Evolutionary conservation across 2,888 invertebrate genomes (phyloP), one percentile per base, ranked within the genome.

Genomic region (Himalopsyche kuldschensis): DNA sequence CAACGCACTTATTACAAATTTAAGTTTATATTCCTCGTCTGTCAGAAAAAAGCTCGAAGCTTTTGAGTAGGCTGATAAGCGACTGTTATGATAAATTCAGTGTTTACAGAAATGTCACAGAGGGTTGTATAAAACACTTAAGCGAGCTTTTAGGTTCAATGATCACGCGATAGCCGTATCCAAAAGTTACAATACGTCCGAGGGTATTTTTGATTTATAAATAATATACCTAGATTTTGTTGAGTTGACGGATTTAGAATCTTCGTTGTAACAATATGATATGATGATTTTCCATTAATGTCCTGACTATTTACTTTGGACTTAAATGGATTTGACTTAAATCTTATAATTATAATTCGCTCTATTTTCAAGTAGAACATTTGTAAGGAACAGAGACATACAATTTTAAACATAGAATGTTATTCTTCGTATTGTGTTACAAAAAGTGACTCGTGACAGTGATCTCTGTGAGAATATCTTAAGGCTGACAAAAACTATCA

Each of bases 61-160:
- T 55, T 55, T 20, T 55, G 24, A 55, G 20, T 55, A 20, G 20
- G 55, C 20, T 55, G 55, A 55, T 55, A 55, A 55, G 55, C 55
- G 8, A 20, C 55, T 55, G 84, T 82, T 82, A 84, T 84, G 84
- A 84, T 79, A 84, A 84, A 84, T 84, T 80, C 35, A 80, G 81
- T 84, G 84, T 84, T 84, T 84, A 82, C 84, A 79, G 80, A 84
- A 84, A 81, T 82, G 84, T 81, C 80, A 84, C 84, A 80, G 69
- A 80, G 78, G 69, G 82, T 20, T 75, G 76, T 81, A 82, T 79
- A 82, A 84, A 84, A 84, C 84, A 84, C 84, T 84, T 82, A 82
- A 79, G 55, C 55, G 20, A 20, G 55, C 55, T 55, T 55, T 55
- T 55, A 55, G 55, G 55, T 55, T 24, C 55, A 55, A 55, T 55